Evolutionary conservation across 2,888 invertebrate species (phyloP).

Genomic region (Erebia palarica): DNA sequence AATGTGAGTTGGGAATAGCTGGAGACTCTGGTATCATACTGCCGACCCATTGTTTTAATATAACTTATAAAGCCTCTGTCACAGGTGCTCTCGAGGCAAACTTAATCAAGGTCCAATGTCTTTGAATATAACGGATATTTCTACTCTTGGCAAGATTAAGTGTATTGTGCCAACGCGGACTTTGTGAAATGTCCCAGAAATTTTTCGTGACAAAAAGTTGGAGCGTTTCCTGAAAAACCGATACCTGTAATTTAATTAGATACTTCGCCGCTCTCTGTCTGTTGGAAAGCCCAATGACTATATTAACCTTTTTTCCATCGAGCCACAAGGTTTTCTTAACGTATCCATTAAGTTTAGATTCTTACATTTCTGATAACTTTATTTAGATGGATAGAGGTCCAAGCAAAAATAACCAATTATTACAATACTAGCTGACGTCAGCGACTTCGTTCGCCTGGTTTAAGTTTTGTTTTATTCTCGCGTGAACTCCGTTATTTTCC

Average conservation of each 20-base stretch:
- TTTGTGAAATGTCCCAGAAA: neutral
- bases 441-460: no score
- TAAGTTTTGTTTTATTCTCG: no score
- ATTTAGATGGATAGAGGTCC: no score
- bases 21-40: constrained; percentile 12
- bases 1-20: neutral
- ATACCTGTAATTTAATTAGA: neutral
- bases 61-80: constrained; percentile 36
- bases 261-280: neutral
- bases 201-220: neutral
- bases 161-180: constrained; percentile 2
- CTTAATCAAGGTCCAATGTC: constrained; percentile 35
- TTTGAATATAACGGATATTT: constrained; percentile 36
- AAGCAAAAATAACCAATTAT: no score
- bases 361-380: no score
- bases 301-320: neutral
- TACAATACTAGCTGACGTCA: no score
- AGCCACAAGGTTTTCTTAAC: neutral
- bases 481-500: no score
- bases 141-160: constrained; percentile 27
- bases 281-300: no score
- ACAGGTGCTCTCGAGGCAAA: constrained; percentile 36
- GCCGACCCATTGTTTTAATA: constrained; percentile 36
- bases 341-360: no score
- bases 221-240: constrained; percentile 10